Evolutionary conservation across 2,113 vertebrate species (phyloP).

Genomic region (Bubo blakistoni): DNA sequence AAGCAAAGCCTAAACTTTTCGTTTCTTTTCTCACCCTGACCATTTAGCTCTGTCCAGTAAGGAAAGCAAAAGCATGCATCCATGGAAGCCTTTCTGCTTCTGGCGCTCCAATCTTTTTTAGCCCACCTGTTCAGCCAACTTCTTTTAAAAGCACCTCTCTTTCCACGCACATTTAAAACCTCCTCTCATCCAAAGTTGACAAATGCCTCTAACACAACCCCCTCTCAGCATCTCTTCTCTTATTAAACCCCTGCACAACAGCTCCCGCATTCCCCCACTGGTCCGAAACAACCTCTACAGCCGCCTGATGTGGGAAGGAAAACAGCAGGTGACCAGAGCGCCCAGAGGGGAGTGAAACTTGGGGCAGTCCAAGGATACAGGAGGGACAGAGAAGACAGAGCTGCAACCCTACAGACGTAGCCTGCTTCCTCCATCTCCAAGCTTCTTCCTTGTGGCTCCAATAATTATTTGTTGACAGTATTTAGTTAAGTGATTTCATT

Average conservation of each 20-base stretch:
- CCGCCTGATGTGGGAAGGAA: neutral
- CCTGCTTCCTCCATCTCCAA: neutral
- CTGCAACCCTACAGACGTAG: neutral
- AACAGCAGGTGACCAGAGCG: neutral
- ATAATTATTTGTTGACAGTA: neutral
- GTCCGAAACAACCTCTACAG: neutral
- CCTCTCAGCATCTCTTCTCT: neutral
- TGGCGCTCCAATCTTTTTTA: neutral
- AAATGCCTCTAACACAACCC: neutral
- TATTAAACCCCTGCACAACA: neutral
- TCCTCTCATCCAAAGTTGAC: neutral
- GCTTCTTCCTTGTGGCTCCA: neutral
- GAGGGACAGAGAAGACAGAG: neutral
- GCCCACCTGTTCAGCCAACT: neutral
- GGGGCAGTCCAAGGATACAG: neutral
- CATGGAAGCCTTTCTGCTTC: neutral
- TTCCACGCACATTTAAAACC: neutral
- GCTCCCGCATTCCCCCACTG: neutral
- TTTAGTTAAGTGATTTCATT: neutral
- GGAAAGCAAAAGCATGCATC: neutral
- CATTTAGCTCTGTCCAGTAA: neutral
- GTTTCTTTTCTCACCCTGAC: neutral
- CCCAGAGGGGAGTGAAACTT: fast-evolving
- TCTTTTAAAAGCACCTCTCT: neutral
- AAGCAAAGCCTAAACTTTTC: neutral